These are phyloP conservation scores for Liolophura sinensis DNA, from an alignment of 1,140 invertebrate genomes.

Conservation along the genomic window DNA sequence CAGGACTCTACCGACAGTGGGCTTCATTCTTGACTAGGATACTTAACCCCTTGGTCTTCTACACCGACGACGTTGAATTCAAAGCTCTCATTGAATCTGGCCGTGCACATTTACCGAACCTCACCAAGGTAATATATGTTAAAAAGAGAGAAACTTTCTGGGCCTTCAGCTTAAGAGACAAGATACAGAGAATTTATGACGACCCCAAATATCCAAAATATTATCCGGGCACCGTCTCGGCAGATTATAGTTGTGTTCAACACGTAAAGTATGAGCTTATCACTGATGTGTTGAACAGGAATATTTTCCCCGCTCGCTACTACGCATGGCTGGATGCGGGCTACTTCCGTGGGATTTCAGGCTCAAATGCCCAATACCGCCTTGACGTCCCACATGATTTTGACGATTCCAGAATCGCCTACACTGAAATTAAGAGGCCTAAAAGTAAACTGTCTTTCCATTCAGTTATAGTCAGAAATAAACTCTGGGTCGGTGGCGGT, in stretches of 20 bases:
- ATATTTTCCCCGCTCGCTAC: constrained; percentile 24
- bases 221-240: constrained; percentile 34
- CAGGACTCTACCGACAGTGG: constrained; percentile 24
- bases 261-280: constrained; percentile 35
- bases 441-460: no score
- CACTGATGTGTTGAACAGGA: constrained; percentile 8
- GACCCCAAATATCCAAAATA: constrained; percentile 31
- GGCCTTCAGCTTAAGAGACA: constrained; percentile 25
- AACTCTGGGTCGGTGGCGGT: no score
- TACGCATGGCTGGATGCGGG: constrained; percentile 41
- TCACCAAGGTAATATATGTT: no score
- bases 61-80: constrained; percentile 30
- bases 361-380: no score
- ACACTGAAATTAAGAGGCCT: no score
- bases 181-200: constrained; percentile 27
- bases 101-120: no score
- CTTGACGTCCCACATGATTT: no score
- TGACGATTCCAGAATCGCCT: no score
- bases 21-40: constrained; percentile 21
- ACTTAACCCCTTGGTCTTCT: constrained; percentile 30
- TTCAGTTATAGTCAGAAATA: no score
- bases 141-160: constrained; percentile 8
- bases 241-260: constrained; percentile 32
- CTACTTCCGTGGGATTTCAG: constrained; percentile 24
- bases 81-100: constrained; percentile 13